phyloP scores from a whole-genome alignment of 2,888 invertebrate species.

The Opisthograptis luteolata region DNA sequence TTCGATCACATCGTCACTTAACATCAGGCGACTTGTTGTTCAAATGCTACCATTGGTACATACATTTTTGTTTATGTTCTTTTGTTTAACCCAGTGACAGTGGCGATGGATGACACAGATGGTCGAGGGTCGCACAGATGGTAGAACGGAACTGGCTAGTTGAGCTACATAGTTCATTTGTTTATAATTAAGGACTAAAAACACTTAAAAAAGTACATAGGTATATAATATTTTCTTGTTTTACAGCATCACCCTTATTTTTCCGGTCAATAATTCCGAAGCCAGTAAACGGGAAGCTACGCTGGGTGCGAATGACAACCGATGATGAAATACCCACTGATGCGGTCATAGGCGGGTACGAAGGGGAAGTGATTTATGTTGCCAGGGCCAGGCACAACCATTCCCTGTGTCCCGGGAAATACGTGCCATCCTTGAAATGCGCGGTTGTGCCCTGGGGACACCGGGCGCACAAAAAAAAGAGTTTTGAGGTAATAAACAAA shows the following conservation, averaged over 20 bases:
- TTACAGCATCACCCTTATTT: constrained; percentile 29
- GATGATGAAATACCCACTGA: constrained; percentile 17
- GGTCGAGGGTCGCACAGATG: too few relatives aligned
- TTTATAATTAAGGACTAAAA: too few relatives aligned
- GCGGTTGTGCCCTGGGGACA: constrained; percentile 23
- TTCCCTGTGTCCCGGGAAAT: constrained; percentile 30
- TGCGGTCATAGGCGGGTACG: constrained; percentile 30
- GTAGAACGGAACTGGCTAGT: too few relatives aligned
- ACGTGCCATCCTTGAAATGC: constrained; percentile 22
- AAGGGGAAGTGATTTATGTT: constrained; percentile 26
- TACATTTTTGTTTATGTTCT: too few relatives aligned
- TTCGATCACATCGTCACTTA: too few relatives aligned
- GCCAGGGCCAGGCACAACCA: constrained; percentile 23
- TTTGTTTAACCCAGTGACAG: too few relatives aligned
- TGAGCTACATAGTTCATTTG: too few relatives aligned
- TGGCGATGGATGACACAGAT: too few relatives aligned
- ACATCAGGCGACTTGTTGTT: too few relatives aligned
- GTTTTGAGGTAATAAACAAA: constrained; percentile 25
- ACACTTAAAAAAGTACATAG: background rate
- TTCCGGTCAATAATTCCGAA: constrained; percentile 11
- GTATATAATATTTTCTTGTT: too few relatives aligned
- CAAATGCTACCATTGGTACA: too few relatives aligned
- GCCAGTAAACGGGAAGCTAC: constrained; percentile 10
- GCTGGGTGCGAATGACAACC: constrained; percentile 21
- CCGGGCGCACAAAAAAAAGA: constrained; percentile 8